Evolutionary conservation across 2,888 invertebrate species (phyloP), one percentile per base, ranked within the genome.

Genomic region (Acanthosepion lycidas): DNA sequence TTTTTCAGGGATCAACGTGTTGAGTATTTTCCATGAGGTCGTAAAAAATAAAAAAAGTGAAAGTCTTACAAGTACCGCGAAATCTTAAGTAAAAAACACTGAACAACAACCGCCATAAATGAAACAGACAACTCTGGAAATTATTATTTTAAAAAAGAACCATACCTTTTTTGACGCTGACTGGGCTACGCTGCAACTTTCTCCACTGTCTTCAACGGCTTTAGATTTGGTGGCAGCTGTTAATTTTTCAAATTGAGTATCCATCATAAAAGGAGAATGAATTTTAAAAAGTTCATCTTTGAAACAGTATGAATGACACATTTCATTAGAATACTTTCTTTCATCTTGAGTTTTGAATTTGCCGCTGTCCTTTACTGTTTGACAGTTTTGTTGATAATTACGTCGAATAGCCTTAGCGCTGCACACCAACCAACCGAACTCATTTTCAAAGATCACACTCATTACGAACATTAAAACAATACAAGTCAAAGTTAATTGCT

Each of bases 261-360:
- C 93, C 93, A 93, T 93, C 49, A 93, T 49, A 28, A 93, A 93
- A n/a, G 93, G 93, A 15, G 93, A 93, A 93, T 93, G 51, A 28
- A 93, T 93, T 49, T 93, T 93, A 51, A 93, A 93, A n/a, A 93
- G 48, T 53, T 93, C 93, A 6, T 49, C 49, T 93, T 93, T 93
- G 51, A 49, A 93, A n/a, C 93, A 20, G 53, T 93, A 93, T 6
- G 93, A 93, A 78, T 33, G 33, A 33, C 12, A 6, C 9, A 12
- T 78, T 33, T 78, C 33, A n/a, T 33, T n/a, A 23, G 23, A 78
- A n/a, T n/a, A 12, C 0, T n/a, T n/a, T 12, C 23, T 18, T 78
- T 78, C 78, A 2, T 78, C 78, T 6, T 33, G 33, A n/a, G 78
- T 78, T 78, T 78, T 78, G 12, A n/a, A n/a, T n/a, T 20, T 15